These are phyloP conservation scores for Prosopocoilus inquinatus DNA, from an alignment of 2,888 invertebrate species.

Conservation along the genomic window DNA sequence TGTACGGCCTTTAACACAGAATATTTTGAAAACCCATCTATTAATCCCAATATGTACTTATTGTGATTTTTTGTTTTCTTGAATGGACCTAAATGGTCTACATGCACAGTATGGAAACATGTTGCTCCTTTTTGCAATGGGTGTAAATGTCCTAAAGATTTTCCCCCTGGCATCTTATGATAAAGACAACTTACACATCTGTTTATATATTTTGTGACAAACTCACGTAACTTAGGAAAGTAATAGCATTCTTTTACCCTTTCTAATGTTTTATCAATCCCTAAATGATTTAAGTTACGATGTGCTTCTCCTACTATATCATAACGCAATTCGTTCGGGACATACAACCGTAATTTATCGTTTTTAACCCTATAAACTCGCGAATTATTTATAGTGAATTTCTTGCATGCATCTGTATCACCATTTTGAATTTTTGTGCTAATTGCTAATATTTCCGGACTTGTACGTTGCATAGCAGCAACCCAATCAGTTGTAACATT, in stretches of 20 bases:
- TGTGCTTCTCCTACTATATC: conserved; percentile 21
- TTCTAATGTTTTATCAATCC: conserved; percentile 24
- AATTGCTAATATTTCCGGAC: background rate
- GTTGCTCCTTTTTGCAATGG: background rate
- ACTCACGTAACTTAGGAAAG: conserved; percentile 25
- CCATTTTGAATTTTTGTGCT: background rate
- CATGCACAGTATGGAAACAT: conserved; percentile 3
- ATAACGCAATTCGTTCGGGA: background rate
- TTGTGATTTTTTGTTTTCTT: background rate
- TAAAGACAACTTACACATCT: conserved; percentile 25
- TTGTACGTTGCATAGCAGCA: too few species aligned
- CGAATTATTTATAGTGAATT: too few species aligned
- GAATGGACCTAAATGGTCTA: conserved; percentile 10
- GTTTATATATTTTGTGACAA: conserved; percentile 7
- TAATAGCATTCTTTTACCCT: conserved; percentile 24
- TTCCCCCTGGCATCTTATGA: conserved; percentile 21
- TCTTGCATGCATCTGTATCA: too few species aligned
- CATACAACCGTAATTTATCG: too few species aligned
- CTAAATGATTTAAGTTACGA: conserved; percentile 25
- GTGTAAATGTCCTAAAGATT: conserved; percentile 13
- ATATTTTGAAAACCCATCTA: conserved; percentile 26
- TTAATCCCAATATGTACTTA: background rate
- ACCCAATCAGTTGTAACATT: too few species aligned
- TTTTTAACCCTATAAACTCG: too few species aligned
- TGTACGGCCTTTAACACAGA: conserved; percentile 33